Evolutionary conservation across 2,113 vertebrate genomes (phyloP).

Genomic region (Cinclus cinclus): DNA sequence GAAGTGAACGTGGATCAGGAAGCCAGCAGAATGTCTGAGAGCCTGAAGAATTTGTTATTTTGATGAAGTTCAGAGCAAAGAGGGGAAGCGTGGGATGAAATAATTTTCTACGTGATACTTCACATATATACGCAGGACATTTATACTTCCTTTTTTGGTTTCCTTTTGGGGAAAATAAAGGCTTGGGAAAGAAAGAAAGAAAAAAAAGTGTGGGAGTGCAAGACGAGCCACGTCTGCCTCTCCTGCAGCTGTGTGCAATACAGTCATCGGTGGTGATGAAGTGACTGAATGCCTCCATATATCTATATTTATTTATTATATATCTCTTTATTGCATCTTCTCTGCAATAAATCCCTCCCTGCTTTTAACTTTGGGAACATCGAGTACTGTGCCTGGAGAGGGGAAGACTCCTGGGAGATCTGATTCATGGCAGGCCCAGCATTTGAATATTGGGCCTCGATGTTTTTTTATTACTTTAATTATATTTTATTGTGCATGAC

Average conservation of each 20-base stretch:
- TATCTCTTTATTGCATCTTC: not conserved
- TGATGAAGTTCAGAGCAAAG: not conserved
- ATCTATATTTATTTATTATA: not conserved
- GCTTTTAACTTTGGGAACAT: not conserved
- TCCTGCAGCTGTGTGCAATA: not conserved
- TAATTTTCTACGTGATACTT: not conserved
- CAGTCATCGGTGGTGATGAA: not conserved
- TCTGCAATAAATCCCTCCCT: not conserved
- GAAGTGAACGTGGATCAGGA: not conserved
- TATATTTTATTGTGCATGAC: slow-evolving; percentile 10
- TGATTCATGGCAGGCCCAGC: not conserved
- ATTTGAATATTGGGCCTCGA: not conserved
- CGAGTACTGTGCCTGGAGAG: not conserved
- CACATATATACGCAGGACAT: not conserved
- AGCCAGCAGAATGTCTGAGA: not conserved
- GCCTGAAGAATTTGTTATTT: not conserved
- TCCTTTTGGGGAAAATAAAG: not conserved
- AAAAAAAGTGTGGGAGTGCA: not conserved
- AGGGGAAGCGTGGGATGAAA: slow-evolving; percentile 41
- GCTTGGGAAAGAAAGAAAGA: not conserved
- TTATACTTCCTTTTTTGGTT: slow-evolving; percentile 34
- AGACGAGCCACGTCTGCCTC: not conserved
- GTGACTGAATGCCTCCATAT: not conserved
- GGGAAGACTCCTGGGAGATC: not conserved
- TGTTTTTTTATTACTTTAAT: slow-evolving; percentile 24